Percentiles rank a stretch among this genome's conserved stretches.
Conservation (phyloP, 2,888 invertebrate species). For the Oscheius sp. region DNA sequence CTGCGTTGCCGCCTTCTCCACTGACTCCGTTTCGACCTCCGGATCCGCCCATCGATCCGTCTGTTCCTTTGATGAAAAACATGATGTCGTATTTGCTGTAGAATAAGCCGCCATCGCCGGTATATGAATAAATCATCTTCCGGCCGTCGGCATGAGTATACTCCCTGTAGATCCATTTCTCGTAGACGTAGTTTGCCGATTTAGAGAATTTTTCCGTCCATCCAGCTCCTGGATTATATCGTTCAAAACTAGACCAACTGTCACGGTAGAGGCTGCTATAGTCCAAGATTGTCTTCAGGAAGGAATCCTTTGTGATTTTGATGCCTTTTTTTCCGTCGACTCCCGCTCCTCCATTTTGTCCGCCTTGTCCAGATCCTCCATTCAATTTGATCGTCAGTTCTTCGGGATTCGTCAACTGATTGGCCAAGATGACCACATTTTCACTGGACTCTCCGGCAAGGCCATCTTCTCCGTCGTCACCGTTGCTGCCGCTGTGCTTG, state of each 20-base stretch:
- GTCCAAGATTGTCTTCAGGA: not conserved
- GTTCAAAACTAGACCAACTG: not conserved
- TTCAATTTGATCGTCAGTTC: not conserved
- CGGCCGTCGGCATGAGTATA: not conserved
- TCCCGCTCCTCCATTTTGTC: not conserved
- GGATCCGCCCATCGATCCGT: not conserved
- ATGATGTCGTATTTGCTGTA: conserved; percentile 3
- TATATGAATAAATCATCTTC: conserved; percentile 4
- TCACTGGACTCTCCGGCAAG: not conserved
- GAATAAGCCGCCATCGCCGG: not conserved
- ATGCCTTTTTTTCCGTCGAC: not conserved
- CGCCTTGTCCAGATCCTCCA: not conserved
- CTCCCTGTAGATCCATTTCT: not conserved
- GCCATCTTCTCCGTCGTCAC: not conserved
- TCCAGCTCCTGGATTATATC: not conserved
- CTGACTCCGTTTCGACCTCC: conserved; percentile 24
- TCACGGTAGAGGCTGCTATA: not conserved
- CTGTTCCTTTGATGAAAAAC: conserved; percentile 6
- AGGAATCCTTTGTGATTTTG: not conserved
- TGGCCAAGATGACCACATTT: not conserved
- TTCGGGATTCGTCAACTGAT: not conserved
- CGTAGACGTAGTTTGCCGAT: not conserved
- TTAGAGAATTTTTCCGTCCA: not conserved
- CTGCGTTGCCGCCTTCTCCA: conserved; percentile 13
- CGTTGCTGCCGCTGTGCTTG: not conserved